phyloP scores from a whole-genome alignment of 2,113 vertebrate species.

The Zosterops pallidus region DNA sequence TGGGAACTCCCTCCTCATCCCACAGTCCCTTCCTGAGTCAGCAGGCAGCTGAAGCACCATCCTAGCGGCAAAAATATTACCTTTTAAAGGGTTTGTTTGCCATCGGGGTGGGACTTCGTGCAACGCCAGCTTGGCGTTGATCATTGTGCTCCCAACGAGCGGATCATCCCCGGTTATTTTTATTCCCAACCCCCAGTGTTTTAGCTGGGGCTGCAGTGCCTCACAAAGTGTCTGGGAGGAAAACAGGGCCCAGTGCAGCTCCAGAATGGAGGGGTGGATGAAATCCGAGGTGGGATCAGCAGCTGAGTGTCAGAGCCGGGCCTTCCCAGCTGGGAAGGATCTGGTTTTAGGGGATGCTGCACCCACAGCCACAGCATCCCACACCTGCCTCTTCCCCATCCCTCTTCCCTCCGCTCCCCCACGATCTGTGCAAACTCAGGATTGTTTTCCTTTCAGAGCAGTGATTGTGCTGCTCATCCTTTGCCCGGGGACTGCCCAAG shows the following conservation, averaged over 20 bases:
- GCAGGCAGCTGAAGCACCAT: neutral
- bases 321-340: neutral
- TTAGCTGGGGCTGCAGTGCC: neutral
- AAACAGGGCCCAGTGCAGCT: neutral
- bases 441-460: neutral
- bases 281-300: neutral
- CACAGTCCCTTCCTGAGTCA: neutral
- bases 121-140: neutral
- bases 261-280: neutral
- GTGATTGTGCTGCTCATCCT: neutral
- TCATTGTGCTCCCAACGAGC: neutral
- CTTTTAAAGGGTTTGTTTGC: slow-evolving; percentile 8
- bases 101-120: neutral
- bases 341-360: neutral
- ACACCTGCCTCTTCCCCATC: neutral
- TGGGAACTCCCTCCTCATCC: neutral
- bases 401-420: neutral
- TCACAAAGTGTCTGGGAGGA: neutral
- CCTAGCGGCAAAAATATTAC: neutral
- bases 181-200: neutral
- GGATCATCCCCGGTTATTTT: neutral
- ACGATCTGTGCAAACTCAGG: accelerated
- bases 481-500: accelerated
- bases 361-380: neutral
- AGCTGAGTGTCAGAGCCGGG: neutral